Base-by-base conservation (phyloP, 1,140 invertebrate genomes). In the Drosophila ficusphila region DNA sequence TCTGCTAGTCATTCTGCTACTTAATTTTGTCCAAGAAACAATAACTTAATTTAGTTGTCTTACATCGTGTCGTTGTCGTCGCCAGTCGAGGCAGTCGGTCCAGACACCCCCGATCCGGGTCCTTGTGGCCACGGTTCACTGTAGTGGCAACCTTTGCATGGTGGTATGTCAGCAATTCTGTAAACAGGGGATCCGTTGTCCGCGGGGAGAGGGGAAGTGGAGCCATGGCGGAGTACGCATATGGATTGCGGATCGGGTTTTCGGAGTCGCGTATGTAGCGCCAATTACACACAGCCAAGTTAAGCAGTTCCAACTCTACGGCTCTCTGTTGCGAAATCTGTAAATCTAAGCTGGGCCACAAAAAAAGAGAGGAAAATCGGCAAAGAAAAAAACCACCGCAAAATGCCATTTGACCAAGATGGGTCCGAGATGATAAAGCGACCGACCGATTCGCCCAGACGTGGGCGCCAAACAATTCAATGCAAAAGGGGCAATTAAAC, bases 1-100 rank as follows among this genome's bases (percentile, higher is more conserved):
- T 62, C 7, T 12, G 8, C 25, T 27, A 51, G 36, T 67, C 51
- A 31, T 9, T 21, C 19, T 25, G n/a, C 3, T 8, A 0, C 4
- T 9, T 14, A 9, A 11, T 11, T 29, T 41, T 18, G 47, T 8
- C 58, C 36, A 44, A 53, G 46, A 64, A 81, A 74, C 81, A 86
- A 86, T 86, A 86, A 86, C 81, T 86, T 86, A 82, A 86, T 86
- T 86, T 86, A 86, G 81, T 88, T 86, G 83, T 86, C 68, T 86
- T 67, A 79, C 74, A 82, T 88, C 81, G 82, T 86, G 77, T 86
- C 58, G 81, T 69, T 76, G 81, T 74, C 77, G 62, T 62, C 67
- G 70, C 57, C 76, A 53, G 69, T 52, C 46, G 42, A 53, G 48
- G 51, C 64, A 58, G 49, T 54, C 57, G 44, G 44, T 16, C 44